A percentile compares a stretch with the other conserved stretches of the same genome.
Evolutionary conservation across 2,888 invertebrate genomes (phyloP).

Genomic region (Ochropleura plecta): DNA sequence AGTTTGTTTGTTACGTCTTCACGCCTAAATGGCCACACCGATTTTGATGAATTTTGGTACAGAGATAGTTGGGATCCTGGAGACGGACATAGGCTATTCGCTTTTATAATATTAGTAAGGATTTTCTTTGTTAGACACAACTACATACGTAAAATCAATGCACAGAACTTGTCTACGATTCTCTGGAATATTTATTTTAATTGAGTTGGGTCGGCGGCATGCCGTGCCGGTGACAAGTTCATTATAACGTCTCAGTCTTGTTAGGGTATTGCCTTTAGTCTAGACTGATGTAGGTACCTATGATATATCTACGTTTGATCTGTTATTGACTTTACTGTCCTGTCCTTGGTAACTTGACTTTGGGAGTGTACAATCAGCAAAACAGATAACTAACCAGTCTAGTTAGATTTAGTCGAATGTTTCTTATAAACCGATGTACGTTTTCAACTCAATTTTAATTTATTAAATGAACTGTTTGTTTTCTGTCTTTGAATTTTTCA

Average conservation of each 20-base stretch:
- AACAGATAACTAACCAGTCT: too few relatives aligned
- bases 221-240: slow-evolving; percentile 46
- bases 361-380: neutral
- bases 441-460: too few relatives aligned
- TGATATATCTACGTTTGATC: slow-evolving; percentile 13
- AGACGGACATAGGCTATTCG: too few relatives aligned
- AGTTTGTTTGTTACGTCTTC: too few relatives aligned
- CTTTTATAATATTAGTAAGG: too few relatives aligned
- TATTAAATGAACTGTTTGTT: too few relatives aligned
- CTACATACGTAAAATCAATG: slow-evolving; percentile 5
- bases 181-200: slow-evolving; percentile 4
- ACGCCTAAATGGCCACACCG: too few relatives aligned
- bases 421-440: too few relatives aligned
- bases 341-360: neutral
- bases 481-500: too few relatives aligned
- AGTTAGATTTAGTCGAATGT: too few relatives aligned
- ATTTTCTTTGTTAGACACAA: neutral
- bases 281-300: slow-evolving; percentile 26
- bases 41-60: too few relatives aligned
- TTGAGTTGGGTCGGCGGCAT: slow-evolving; percentile 42
- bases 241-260: slow-evolving; percentile 27
- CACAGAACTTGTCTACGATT: slow-evolving; percentile 5
- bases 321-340: slow-evolving; percentile 16
- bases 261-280: slow-evolving; percentile 31
- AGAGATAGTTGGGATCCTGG: too few relatives aligned